Evolutionary conservation across 2,888 invertebrate genomes (phyloP).

Genomic region (Diogma glabrata): DNA sequence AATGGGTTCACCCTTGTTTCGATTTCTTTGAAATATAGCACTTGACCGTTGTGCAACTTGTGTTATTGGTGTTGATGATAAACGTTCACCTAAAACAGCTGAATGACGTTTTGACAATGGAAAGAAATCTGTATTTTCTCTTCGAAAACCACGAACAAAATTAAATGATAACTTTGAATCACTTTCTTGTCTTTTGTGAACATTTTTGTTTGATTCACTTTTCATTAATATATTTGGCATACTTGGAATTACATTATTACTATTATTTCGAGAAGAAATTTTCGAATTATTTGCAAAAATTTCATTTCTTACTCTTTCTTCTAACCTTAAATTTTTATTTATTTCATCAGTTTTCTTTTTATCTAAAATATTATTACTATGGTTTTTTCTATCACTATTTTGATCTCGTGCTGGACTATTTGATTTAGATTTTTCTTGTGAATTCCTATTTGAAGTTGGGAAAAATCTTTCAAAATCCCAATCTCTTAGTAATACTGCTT

Average conservation of each 20-base stretch:
- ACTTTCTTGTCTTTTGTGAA: constrained; percentile 59
- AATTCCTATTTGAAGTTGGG: constrained; percentile 38
- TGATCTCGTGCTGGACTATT: constrained; percentile 37
- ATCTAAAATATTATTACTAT: constrained; percentile 6
- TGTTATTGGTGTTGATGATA: constrained; percentile 26
- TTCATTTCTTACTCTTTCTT: constrained; percentile 20
- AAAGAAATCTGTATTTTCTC: constrained; percentile 77
- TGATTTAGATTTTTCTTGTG: constrained; percentile 24
- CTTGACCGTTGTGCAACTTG: constrained; percentile 49
- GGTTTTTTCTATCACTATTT: constrained; percentile 33
- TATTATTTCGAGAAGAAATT: background rate
- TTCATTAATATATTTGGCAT: constrained; percentile 9
- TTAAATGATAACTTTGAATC: constrained; percentile 58
- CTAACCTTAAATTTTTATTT: constrained; percentile 20
- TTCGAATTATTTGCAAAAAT: constrained; percentile 19
- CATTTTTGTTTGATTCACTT: constrained; percentile 29
- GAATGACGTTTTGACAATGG: constrained; percentile 67
- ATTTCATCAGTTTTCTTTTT: constrained; percentile 19
- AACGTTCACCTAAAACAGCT: constrained; percentile 45
- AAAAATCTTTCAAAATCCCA: constrained; percentile 84
- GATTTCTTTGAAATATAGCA: constrained; percentile 57
- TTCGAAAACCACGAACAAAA: constrained; percentile 65
- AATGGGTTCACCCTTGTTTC: constrained; percentile 53
- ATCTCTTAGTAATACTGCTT: constrained; percentile 68
- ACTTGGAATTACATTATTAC: constrained; percentile 12